Conservation (phyloP, 2,113 vertebrate species). For the Ceyx margarethae region DNA sequence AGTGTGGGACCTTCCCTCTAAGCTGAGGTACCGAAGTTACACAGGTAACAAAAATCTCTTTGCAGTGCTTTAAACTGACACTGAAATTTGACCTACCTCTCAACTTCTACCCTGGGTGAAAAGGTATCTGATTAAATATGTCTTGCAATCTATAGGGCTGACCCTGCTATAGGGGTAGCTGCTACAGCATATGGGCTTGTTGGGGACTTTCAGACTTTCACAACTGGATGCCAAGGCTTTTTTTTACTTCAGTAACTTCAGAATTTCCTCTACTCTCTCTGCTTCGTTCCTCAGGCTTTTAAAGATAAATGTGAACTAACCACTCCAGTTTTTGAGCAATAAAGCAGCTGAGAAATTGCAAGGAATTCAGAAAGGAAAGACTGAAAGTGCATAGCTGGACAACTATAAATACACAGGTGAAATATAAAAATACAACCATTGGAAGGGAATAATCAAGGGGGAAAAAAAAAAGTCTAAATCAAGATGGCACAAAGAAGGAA, state of each 20-base stretch:
- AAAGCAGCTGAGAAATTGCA: constrained; percentile 19
- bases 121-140: background rate
- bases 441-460: background rate
- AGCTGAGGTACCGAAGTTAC: background rate
- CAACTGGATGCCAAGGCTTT: background rate
- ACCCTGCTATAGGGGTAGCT: constrained; percentile 57
- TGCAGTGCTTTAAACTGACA: background rate
- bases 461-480: background rate
- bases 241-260: background rate
- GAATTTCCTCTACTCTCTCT: constrained; percentile 52
- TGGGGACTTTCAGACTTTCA: background rate
- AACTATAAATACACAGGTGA: background rate
- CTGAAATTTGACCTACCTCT: background rate
- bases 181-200: background rate
- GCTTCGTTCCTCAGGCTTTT: constrained; percentile 53
- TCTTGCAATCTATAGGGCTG: background rate
- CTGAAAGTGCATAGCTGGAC: constrained; percentile 44
- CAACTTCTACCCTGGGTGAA: background rate
- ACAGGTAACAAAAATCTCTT: background rate
- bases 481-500: background rate
- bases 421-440: background rate
- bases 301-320: background rate
- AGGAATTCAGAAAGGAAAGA: constrained; percentile 66
- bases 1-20: background rate
- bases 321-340: background rate